These are phyloP conservation scores for Calephelis nemesis DNA, from an alignment of 1,140 invertebrate genomes.

Conservation along the genomic window DNA sequence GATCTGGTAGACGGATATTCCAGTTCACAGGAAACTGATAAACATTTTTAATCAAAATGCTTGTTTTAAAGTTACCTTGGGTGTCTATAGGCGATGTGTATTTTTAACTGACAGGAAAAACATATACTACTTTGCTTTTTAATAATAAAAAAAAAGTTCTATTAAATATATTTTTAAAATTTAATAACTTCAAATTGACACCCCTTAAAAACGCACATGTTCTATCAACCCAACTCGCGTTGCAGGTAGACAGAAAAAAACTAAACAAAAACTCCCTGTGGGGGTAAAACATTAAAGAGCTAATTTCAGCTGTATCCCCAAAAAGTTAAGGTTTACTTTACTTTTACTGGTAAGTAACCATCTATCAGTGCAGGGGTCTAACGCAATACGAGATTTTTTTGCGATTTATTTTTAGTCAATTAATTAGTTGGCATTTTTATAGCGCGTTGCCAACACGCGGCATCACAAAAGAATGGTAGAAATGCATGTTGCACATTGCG, in stretches of 20 bases:
- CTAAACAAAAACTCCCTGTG: constrained; percentile 48
- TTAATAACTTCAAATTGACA: neutral
- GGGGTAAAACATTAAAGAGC: constrained; percentile 35
- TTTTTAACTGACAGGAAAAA: too few species aligned
- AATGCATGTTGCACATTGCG: too few species aligned
- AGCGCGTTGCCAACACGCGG: neutral
- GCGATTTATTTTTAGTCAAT: constrained; percentile 53
- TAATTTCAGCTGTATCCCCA: constrained; percentile 32
- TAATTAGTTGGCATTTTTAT: constrained; percentile 38
- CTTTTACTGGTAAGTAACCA: constrained; percentile 17
- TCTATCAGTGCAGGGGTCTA: constrained; percentile 54
- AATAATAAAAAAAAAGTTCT: too few species aligned
- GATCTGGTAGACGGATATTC: too few species aligned
- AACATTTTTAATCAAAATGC: too few species aligned
- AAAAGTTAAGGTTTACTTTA: constrained; percentile 26
- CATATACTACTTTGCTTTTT: too few species aligned
- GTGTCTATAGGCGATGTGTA: too few species aligned
- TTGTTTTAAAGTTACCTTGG: too few species aligned
- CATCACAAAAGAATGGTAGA: too few species aligned
- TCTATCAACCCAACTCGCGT: constrained; percentile 25
- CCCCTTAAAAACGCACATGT: constrained; percentile 30
- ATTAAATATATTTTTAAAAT: neutral
- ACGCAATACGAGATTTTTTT: constrained; percentile 61
- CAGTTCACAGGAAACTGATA: too few species aligned
- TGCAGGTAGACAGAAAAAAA: constrained; percentile 62